Conservation (phyloP, 2,888 invertebrate species). For the Busseola fusca region DNA sequence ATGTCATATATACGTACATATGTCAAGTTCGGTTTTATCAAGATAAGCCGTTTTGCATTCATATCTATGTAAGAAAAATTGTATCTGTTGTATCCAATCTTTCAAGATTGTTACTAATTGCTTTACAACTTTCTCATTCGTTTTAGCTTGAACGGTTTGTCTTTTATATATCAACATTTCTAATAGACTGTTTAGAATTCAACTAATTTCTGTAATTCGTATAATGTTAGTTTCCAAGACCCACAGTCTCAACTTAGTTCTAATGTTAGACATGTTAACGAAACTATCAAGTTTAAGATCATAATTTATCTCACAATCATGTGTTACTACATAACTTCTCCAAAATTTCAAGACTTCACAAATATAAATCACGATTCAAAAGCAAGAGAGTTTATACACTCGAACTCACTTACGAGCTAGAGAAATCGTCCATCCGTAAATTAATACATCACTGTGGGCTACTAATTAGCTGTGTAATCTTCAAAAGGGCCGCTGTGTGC, state of each 20-base stretch:
- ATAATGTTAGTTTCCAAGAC: constrained; percentile 17
- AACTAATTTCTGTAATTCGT: constrained; percentile 1
- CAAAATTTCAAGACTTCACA: constrained; percentile 18
- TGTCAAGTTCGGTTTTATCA: neutral
- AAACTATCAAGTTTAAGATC: constrained; percentile 25
- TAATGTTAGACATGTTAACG: constrained; percentile 13
- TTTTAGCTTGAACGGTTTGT: neutral
- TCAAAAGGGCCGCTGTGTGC: constrained; percentile 57
- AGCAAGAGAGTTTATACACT: constrained; percentile 64
- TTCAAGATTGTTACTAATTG: neutral
- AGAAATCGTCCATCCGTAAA: constrained; percentile 69
- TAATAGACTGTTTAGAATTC: neutral
- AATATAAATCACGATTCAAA: constrained; percentile 44
- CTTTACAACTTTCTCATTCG: neutral
- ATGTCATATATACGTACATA: neutral
- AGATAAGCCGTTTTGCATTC: too few species aligned
- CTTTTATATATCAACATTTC: neutral
- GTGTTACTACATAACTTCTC: constrained; percentile 8
- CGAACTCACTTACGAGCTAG: constrained; percentile 71
- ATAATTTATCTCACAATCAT: constrained; percentile 30
- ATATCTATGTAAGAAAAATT: neutral
- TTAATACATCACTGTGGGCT: constrained; percentile 74
- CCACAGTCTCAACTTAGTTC: neutral
- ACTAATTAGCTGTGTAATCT: constrained; percentile 73
- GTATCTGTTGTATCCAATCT: neutral